Evolutionary conservation across 2,888 invertebrate species (phyloP).

Genomic region (Leptinotarsa haldemani): DNA sequence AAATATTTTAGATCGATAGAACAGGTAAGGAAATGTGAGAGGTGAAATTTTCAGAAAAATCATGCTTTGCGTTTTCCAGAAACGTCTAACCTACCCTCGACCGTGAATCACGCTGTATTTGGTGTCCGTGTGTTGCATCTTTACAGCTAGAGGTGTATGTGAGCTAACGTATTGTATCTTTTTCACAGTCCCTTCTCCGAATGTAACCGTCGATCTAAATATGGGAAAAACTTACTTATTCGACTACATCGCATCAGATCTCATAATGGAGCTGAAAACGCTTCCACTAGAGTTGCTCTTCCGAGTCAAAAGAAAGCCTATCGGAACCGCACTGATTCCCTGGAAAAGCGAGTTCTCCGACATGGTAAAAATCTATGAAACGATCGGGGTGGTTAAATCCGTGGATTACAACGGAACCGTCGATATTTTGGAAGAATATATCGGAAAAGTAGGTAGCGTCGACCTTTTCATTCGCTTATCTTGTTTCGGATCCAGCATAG

Average conservation of each 20-base stretch:
- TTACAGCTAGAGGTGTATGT: too few relatives aligned
- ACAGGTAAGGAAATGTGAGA: too few relatives aligned
- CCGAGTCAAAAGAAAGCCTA: conserved; percentile 66
- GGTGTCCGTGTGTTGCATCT: too few relatives aligned
- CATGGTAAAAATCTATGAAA: conserved; percentile 65
- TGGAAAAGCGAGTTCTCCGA: conserved; percentile 68
- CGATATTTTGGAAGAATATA: conserved; percentile 42
- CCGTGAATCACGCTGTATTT: too few relatives aligned
- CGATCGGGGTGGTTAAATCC: conserved; percentile 57
- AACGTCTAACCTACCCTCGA: too few relatives aligned
- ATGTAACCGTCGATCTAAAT: conserved; percentile 60
- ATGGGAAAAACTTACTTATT: conserved; percentile 70
- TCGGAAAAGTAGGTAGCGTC: conserved; percentile 66
- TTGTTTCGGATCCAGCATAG: conserved; percentile 67
- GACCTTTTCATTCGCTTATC: conserved; percentile 67
- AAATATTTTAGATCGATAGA: too few relatives aligned
- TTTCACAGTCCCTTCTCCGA: background rate
- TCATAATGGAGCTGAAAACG: conserved; percentile 65
- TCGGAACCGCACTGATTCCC: conserved; percentile 65
- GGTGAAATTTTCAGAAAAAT: too few relatives aligned
- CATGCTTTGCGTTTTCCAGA: too few relatives aligned
- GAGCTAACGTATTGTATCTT: background rate
- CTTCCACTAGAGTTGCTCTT: conserved; percentile 69
- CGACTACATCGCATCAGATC: conserved; percentile 66
- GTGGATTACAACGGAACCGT: conserved; percentile 48